These are phyloP conservation scores for Tapera naevia DNA, from an alignment of 2,797 vertebrate genomes.

Conservation along the genomic window DNA sequence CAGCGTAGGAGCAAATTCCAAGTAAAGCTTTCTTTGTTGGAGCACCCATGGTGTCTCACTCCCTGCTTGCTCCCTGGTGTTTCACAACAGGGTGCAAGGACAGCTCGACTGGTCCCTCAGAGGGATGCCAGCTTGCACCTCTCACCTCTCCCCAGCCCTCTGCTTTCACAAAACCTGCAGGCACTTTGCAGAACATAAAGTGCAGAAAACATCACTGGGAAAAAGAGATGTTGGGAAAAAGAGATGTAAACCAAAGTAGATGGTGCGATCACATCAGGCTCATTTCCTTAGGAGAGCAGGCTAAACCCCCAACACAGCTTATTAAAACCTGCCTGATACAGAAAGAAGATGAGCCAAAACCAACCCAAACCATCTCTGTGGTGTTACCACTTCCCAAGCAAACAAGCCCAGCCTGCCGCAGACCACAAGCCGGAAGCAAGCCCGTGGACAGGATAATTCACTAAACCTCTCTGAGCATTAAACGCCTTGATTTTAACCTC, in stretches of 20 bases:
- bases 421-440: fast-evolving
- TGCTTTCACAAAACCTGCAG: background rate
- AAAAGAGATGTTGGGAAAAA: background rate
- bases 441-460: background rate
- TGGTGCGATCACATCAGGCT: fast-evolving
- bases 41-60: fast-evolving
- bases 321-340: background rate
- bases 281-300: background rate
- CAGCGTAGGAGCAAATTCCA: background rate
- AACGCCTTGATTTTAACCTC: background rate
- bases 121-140: background rate
- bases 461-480: background rate
- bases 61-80: background rate
- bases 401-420: background rate
- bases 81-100: background rate
- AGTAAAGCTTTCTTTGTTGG: background rate
- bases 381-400: background rate
- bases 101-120: background rate
- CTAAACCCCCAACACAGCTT: background rate
- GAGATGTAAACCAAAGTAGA: background rate
- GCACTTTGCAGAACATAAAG: background rate
- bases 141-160: background rate
- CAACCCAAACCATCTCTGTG: background rate
- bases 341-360: background rate
- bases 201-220: background rate